These are phyloP conservation scores for Danaus chrysippus DNA, from an alignment of 2,888 invertebrate genomes.

Conservation along the genomic window DNA sequence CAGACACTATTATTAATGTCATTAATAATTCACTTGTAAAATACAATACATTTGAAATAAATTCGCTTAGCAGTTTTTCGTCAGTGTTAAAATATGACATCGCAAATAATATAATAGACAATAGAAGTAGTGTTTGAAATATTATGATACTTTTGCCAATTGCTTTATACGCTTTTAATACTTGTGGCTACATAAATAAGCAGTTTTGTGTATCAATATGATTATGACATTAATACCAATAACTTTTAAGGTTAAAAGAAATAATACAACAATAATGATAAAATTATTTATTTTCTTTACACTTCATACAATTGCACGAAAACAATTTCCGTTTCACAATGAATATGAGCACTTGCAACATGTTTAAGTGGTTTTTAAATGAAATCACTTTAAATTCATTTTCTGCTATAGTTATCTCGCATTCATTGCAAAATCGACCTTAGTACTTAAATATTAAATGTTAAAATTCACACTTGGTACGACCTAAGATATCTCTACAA, in stretches of 20 bases:
- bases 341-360: background rate
- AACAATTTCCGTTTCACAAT: constrained; percentile 20
- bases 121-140: too few species aligned
- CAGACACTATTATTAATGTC: too few species aligned
- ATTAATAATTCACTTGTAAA: too few species aligned
- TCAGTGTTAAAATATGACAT: too few species aligned
- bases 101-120: too few species aligned
- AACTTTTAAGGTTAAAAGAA: constrained; percentile 15
- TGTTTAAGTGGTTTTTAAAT: background rate
- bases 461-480: constrained; percentile 44
- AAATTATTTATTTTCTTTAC: constrained; percentile 53
- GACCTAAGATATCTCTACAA: constrained; percentile 33
- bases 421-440: constrained; percentile 9
- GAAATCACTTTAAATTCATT: constrained; percentile 1
- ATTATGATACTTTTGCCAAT: too few species aligned
- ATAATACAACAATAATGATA: constrained; percentile 40
- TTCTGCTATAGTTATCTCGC: background rate
- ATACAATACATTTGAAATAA: too few species aligned
- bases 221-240: background rate
- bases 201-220: too few species aligned
- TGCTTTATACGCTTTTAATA: too few species aligned
- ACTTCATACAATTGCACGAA: constrained; percentile 50
- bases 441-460: constrained; percentile 32
- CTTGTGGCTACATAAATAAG: too few species aligned
- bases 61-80: too few species aligned